Evolutionary conservation across 2,113 vertebrate genomes (phyloP).

Genomic region (Pangasianodon gigas): DNA sequence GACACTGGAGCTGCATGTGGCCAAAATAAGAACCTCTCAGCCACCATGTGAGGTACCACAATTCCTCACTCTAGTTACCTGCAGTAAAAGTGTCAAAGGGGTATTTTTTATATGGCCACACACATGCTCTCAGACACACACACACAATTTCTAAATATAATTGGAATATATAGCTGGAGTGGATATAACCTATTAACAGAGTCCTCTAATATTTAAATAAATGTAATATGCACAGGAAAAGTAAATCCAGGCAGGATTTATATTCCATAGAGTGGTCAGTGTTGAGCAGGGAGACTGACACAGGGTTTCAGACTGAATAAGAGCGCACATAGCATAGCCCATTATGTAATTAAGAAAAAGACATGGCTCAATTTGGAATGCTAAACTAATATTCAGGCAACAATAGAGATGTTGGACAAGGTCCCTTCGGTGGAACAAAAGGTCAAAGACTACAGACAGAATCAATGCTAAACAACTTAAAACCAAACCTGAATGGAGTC

Average conservation of each 20-base stretch:
- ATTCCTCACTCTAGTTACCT: slow-evolving; percentile 70
- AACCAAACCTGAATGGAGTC: slow-evolving; percentile 38
- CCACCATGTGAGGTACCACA: slow-evolving; percentile 62
- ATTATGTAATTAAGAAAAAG: slow-evolving; percentile 45
- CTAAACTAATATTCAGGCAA: slow-evolving; percentile 48
- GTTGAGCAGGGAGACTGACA: slow-evolving; percentile 1
- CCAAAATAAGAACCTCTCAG: slow-evolving; percentile 10
- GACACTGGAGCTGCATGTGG: neutral
- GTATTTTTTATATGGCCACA: slow-evolving; percentile 68
- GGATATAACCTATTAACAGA: neutral
- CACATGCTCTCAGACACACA: slow-evolving; percentile 49
- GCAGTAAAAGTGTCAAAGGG: slow-evolving; percentile 71
- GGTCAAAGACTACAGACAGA: slow-evolving; percentile 47
- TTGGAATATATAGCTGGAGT: neutral
- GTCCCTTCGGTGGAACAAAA: slow-evolving; percentile 42
- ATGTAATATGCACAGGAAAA: neutral
- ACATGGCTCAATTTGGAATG: slow-evolving; percentile 38
- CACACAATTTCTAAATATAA: neutral
- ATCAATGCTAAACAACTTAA: slow-evolving; percentile 53
- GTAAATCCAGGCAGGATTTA: neutral
- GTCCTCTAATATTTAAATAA: neutral
- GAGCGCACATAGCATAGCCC: slow-evolving; percentile 23
- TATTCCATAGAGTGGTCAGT: slow-evolving; percentile 1
- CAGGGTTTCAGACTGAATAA: slow-evolving; percentile 8
- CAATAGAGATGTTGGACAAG: slow-evolving; percentile 44